Conservation (phyloP, 1,140 invertebrate species). For the Lucilia cuprina region DNA sequence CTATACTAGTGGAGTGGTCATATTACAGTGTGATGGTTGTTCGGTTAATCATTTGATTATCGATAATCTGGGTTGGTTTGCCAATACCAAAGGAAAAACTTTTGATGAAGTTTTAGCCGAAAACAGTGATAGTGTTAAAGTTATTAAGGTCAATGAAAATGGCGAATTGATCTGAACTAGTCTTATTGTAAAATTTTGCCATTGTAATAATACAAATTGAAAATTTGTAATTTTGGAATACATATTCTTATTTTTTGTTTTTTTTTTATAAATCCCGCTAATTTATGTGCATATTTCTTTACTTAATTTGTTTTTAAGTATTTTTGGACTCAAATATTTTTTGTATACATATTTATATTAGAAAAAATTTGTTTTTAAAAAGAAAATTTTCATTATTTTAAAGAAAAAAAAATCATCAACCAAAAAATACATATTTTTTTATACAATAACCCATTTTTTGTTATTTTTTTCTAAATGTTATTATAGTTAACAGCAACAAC, state of each 20-base stretch:
- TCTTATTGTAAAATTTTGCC: neutral
- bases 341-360: neutral
- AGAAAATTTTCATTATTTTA: neutral
- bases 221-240: neutral
- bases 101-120: conserved; percentile 83
- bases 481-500: neutral
- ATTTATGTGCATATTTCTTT: neutral
- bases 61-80: conserved; percentile 90
- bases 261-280: neutral
- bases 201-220: neutral
- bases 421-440: neutral
- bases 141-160: conserved; percentile 60
- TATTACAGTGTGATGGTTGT: conserved; percentile 85
- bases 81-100: conserved; percentile 71
- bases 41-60: conserved; percentile 89
- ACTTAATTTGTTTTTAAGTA: conserved; percentile 3
- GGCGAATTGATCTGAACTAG: conserved; percentile 59
- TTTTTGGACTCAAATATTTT: conserved; percentile 1
- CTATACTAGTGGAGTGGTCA: conserved; percentile 87
- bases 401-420: neutral
- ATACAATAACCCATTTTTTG: neutral
- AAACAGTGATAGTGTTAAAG: conserved; percentile 72
- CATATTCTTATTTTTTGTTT: no score
- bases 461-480: neutral
- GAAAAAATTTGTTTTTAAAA: neutral